These are phyloP conservation scores for Trichacis sp. DNA, from an alignment of 2,888 invertebrate genomes.

Conservation along the genomic window DNA sequence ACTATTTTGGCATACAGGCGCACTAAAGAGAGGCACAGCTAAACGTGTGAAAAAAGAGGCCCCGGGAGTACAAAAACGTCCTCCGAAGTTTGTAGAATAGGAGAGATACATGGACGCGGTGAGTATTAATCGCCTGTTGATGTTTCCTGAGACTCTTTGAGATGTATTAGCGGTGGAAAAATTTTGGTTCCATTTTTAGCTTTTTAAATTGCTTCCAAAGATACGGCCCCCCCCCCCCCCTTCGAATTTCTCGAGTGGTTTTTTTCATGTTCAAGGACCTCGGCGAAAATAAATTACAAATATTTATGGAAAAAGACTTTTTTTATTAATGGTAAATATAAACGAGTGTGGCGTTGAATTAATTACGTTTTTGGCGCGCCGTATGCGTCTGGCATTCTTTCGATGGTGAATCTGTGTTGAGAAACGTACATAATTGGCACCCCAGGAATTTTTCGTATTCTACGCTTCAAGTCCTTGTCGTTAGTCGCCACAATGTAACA, in stretches of 20 bases:
- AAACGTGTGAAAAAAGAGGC: no score
- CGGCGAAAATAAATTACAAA: neutral
- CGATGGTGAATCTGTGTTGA: slow-evolving; percentile 93
- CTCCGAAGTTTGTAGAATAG: no score
- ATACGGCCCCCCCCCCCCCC: no score
- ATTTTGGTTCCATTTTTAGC: no score
- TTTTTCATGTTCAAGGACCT: neutral
- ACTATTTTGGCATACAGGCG: no score
- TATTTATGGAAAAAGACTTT: no score
- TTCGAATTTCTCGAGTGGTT: neutral
- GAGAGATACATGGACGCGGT: no score
- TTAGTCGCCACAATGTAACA: slow-evolving; percentile 99
- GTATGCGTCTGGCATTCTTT: slow-evolving; percentile 99
- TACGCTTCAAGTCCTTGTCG: slow-evolving; percentile 94
- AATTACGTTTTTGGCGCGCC: slow-evolving; percentile 82
- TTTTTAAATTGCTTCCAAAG: neutral
- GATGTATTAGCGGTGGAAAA: no score
- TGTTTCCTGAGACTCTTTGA: no score
- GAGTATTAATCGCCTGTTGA: no score
- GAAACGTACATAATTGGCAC: slow-evolving; percentile 99
- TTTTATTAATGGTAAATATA: neutral
- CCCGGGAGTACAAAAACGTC: no score
- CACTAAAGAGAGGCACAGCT: no score
- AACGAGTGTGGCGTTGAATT: neutral
- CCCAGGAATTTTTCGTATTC: slow-evolving; percentile 97